phyloP scores from a whole-genome alignment of 2,113 vertebrate species.

The Asarcornis scutulata region DNA sequence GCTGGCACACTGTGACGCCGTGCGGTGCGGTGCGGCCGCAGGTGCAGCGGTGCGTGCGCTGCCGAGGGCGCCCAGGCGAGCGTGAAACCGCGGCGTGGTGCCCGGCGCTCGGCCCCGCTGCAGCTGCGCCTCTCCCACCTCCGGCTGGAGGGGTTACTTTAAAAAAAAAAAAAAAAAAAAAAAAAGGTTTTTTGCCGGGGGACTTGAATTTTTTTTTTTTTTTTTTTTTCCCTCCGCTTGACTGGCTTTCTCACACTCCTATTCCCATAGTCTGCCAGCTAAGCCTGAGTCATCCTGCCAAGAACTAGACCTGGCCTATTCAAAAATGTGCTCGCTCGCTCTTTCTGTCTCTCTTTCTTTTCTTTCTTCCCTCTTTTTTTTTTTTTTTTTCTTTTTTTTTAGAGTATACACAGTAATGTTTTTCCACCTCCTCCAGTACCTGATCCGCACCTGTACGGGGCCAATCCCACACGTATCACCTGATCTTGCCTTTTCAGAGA shows the following conservation, averaged over 20 bases:
- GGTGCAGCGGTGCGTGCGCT: neutral
- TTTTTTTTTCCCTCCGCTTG: conserved; percentile 71
- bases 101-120: neutral
- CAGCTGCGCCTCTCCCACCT: neutral
- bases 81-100: neutral
- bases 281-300: conserved; percentile 82
- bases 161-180: conserved; percentile 32
- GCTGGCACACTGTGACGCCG: no score
- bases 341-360: neutral
- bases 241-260: conserved; percentile 95
- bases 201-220: conserved; percentile 19
- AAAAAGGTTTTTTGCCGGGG: conserved; percentile 58
- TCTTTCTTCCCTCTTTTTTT: neutral
- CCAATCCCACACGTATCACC: conserved; percentile 83
- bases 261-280: conserved; percentile 83
- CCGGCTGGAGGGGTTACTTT: conserved; percentile 12
- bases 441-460: conserved; percentile 87
- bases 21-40: neutral
- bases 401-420: conserved; percentile 56
- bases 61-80: neutral
- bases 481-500: conserved; percentile 79
- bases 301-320: conserved; percentile 75
- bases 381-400: neutral
- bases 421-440: conserved; percentile 73
- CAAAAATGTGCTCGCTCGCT: conserved; percentile 58